These are phyloP conservation scores for Nettapus auritus DNA, from an alignment of 2,113 vertebrate species.

Conservation along the genomic window DNA sequence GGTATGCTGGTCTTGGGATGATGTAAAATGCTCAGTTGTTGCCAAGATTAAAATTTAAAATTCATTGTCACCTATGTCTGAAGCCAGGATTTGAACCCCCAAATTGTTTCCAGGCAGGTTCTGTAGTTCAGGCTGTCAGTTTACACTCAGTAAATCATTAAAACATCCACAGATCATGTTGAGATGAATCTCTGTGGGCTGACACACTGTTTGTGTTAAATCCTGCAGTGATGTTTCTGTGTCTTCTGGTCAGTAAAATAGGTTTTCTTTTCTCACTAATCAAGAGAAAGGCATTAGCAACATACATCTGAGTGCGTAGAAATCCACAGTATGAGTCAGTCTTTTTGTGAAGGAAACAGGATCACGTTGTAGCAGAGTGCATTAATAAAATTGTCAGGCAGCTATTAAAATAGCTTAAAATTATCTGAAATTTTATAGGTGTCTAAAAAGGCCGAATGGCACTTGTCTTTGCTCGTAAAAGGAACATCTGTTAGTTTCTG, in stretches of 20 bases:
- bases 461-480: constrained; percentile 62
- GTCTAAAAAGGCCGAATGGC: constrained; percentile 42
- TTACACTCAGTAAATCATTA: constrained; percentile 47
- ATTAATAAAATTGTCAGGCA: constrained; percentile 67
- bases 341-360: constrained; percentile 47
- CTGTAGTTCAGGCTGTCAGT: constrained; percentile 32
- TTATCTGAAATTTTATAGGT: constrained; percentile 53
- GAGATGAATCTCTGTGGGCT: not conserved
- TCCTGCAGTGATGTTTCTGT: constrained; percentile 30
- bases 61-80: constrained; percentile 24
- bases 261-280: constrained; percentile 30
- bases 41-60: constrained; percentile 51
- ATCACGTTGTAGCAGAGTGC: not conserved
- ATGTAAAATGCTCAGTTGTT: constrained; percentile 7
- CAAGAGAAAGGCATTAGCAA: constrained; percentile 27
- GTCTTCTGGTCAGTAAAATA: constrained; percentile 26
- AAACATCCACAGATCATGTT: constrained; percentile 3
- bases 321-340: not conserved
- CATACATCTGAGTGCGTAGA: not conserved
- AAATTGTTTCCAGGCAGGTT: constrained; percentile 24
- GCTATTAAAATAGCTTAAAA: constrained; percentile 67
- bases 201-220: constrained; percentile 11
- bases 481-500: constrained; percentile 60
- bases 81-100: not conserved
- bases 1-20: not conserved